Evolutionary conservation across 2,888 invertebrate species (phyloP), one percentile per base, ranked within the genome.

Genomic region (Leptarthrus brevirostris): DNA sequence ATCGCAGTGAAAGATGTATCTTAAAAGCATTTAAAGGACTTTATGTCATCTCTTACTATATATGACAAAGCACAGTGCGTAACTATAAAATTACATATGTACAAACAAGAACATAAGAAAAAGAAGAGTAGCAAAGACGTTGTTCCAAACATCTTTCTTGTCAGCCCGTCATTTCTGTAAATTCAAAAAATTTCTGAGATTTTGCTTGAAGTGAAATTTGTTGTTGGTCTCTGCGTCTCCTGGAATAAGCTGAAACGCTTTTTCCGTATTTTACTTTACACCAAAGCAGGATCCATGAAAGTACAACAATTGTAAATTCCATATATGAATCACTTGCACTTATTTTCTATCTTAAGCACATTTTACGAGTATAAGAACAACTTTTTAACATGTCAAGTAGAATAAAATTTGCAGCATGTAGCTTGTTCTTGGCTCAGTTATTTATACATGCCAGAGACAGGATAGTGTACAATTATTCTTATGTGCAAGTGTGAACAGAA

Each of bases 301-400:
- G 24, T 56, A 61, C 61, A 61, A 61, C 61, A 61, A 40, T 61
- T 61, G 61, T 22, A 40, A 36, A 61, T 61, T 40, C 30, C 61
- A 61, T 61, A 36, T 61, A 61, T 36, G 61, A 61, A 61, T 61
- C 61, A 61, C 61, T 61, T 61, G 61, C 61, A 61, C 36, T 61
- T 61, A 61, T 40, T 61, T 61, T 61, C 61, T 40, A 22, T 61
- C 61, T 61, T 61, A 61, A 61, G 61, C 61, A 61, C 61, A 61
- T 61, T 61, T 61, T 20, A 61, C 36, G 36, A 12, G 61, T 12
- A 40, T 40, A 40, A 61, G 36, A 61, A 61, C 18, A 61, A 61
- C 20, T 61, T 22, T 30, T 61, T 20, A 36, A 61, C 61, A 61
- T 30, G 61, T 61, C 61, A 61, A 36, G 36, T n/a, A 18, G 61